Conservation (phyloP, 1,140 invertebrate genomes). For the Chironomus striatipennis region DNA sequence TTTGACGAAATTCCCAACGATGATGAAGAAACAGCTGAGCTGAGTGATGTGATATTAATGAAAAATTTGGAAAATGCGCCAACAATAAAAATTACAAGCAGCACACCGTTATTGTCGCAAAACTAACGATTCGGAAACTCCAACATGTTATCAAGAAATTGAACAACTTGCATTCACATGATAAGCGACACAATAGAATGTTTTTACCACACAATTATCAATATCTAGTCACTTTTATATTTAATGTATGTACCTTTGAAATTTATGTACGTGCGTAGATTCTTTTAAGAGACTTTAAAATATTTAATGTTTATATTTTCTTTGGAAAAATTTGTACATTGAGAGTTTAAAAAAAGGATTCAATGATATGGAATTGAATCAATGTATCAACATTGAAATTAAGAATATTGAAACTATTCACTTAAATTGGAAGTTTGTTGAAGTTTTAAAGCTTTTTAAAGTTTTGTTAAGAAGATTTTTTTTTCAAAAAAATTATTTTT, state of each 20-base stretch:
- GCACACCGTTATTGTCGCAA: not conserved
- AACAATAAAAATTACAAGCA: constrained; percentile 14
- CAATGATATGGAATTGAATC: too few species aligned
- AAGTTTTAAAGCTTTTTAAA: too few species aligned
- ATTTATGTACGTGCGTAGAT: too few species aligned
- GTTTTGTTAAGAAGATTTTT: too few species aligned
- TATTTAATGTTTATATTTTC: too few species aligned
- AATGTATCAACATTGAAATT: too few species aligned
- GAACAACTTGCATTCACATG: not conserved
- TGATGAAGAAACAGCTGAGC: not conserved
- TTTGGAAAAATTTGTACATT: too few species aligned
- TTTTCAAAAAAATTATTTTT: too few species aligned
- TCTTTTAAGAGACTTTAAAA: too few species aligned
- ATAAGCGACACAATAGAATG: not conserved
- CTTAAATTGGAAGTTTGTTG: too few species aligned
- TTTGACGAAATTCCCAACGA: not conserved
- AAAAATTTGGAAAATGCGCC: not conserved
- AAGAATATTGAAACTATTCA: too few species aligned
- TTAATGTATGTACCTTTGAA: not conserved
- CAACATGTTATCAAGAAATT: not conserved
- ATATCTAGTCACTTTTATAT: constrained; percentile 4
- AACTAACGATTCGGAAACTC: not conserved
- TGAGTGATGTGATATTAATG: not conserved
- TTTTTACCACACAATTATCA: not conserved
- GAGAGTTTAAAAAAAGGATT: too few species aligned